Conservation (phyloP, 2,888 invertebrate species). For the Pandemis heparana region DNA sequence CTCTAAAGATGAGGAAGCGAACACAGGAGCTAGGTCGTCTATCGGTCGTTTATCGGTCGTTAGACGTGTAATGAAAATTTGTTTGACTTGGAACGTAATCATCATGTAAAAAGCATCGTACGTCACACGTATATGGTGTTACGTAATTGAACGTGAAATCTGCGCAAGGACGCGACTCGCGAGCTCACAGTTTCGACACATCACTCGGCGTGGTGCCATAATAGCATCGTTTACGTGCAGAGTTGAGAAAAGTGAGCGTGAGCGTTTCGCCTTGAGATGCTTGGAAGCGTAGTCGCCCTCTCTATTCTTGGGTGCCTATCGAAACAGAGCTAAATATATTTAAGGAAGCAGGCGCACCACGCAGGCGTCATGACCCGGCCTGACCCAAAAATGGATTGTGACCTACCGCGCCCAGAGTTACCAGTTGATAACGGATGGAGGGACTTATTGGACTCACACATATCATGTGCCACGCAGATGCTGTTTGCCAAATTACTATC, state of each 20-base stretch:
- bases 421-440: constrained; percentile 78
- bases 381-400: constrained; percentile 82
- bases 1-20: background rate
- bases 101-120: constrained; percentile 18
- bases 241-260: constrained; percentile 83
- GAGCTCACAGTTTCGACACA: constrained; percentile 70
- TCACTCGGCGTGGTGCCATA: constrained; percentile 74
- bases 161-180: constrained; percentile 78
- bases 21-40: background rate
- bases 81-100: background rate
- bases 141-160: constrained; percentile 81
- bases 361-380: constrained; percentile 84
- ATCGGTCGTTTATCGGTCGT: background rate
- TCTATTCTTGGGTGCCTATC: constrained; percentile 73
- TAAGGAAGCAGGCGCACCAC: constrained; percentile 67
- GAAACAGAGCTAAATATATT: constrained; percentile 73
- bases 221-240: constrained; percentile 78
- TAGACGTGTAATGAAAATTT: background rate
- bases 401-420: constrained; percentile 72
- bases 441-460: constrained; percentile 72
- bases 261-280: constrained; percentile 81
- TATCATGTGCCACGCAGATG: constrained; percentile 57
- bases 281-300: constrained; percentile 70
- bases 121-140: constrained; percentile 72
- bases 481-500: constrained; percentile 48